A percentile compares a stretch with the other conserved stretches of the same genome.
Conservation (phyloP, 2,888 invertebrate genomes). For the Lutraria lutraria region DNA sequence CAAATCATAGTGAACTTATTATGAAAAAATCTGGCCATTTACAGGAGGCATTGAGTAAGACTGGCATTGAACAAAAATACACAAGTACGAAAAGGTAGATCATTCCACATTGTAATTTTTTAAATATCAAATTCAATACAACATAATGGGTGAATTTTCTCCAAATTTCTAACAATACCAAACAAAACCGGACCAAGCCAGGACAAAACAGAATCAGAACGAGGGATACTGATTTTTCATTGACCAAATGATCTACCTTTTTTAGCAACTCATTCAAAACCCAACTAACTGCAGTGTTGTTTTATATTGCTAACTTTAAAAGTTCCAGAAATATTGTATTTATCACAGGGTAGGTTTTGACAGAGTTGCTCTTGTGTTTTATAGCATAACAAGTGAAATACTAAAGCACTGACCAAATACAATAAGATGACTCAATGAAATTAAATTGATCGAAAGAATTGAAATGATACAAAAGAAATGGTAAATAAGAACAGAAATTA, state of each 20-base stretch:
- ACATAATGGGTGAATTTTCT: no score
- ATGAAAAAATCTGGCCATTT: constrained; percentile 1
- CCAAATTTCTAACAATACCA: no score
- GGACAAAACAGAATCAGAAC: no score
- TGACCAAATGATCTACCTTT: neutral
- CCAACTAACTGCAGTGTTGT: no score
- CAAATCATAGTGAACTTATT: neutral
- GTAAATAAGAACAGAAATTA: neutral
- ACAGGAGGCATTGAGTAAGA: constrained; percentile 1
- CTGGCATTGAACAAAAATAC: neutral
- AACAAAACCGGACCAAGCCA: no score
- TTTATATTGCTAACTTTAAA: no score
- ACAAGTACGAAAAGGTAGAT: neutral
- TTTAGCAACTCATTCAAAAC: constrained; percentile 16
- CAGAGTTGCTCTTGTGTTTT: neutral
- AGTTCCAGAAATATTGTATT: neutral
- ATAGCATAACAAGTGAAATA: neutral
- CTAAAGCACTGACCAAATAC: neutral
- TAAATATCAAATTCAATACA: no score
- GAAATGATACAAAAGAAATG: neutral
- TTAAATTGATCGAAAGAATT: neutral
- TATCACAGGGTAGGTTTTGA: neutral
- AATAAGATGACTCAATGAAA: neutral
- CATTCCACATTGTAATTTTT: neutral
- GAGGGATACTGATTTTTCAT: neutral